These are phyloP conservation scores for Xerus rutilus DNA, from an alignment of 2,797 vertebrate genomes.

Conservation along the genomic window DNA sequence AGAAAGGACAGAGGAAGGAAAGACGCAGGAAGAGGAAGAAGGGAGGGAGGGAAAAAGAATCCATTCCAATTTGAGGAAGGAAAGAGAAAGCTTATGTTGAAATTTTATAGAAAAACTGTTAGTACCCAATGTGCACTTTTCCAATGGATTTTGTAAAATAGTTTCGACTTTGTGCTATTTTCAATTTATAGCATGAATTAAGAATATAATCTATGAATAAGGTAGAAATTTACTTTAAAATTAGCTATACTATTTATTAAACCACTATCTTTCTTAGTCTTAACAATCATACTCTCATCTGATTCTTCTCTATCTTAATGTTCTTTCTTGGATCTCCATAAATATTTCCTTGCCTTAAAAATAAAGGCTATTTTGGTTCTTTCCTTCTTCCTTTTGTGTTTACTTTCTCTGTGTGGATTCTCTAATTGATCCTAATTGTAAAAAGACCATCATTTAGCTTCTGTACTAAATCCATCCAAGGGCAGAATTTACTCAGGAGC, in stretches of 20 bases:
- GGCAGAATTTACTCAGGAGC: background rate
- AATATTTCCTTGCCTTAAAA: background rate
- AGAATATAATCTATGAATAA: background rate
- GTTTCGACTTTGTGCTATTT: background rate
- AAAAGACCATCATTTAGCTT: background rate
- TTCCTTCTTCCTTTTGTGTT: background rate
- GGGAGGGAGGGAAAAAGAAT: background rate
- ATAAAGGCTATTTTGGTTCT: background rate
- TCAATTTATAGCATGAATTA: background rate
- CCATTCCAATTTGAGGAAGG: background rate
- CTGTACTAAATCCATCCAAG: background rate
- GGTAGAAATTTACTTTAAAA: conserved; percentile 1
- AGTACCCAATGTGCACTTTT: background rate
- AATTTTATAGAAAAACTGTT: conserved; percentile 37
- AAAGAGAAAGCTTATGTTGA: background rate
- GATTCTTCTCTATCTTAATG: background rate
- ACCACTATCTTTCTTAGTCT: conserved; percentile 19
- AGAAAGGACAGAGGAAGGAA: background rate
- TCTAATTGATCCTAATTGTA: background rate
- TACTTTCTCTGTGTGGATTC: background rate
- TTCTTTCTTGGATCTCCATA: background rate
- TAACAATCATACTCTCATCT: background rate
- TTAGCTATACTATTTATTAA: background rate
- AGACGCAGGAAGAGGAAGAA: too few species aligned
- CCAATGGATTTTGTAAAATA: background rate